Conservation (phyloP, 2,888 invertebrate genomes). For the Aplocera efformata region DNA sequence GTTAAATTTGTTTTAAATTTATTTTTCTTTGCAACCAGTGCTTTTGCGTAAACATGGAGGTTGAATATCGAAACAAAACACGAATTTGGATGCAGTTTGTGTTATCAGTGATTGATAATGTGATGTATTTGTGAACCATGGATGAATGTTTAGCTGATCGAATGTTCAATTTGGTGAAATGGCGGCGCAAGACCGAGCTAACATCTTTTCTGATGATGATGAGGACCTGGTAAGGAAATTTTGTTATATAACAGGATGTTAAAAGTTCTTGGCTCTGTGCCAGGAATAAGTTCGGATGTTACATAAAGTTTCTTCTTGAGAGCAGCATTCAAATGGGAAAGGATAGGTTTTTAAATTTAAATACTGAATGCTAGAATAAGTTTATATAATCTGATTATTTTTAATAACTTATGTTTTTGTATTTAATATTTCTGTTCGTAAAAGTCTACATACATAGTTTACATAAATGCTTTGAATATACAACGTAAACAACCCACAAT, state of each 20-base stretch:
- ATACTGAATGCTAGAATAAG: slow-evolving; percentile 3
- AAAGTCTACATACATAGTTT: no score
- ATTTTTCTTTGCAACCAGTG: slow-evolving; percentile 13
- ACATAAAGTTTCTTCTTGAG: slow-evolving; percentile 46
- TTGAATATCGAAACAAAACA: slow-evolving; percentile 15
- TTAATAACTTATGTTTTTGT: no score
- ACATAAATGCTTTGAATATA: no score
- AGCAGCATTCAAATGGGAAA: slow-evolving; percentile 28
- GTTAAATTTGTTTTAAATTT: slow-evolving; percentile 7
- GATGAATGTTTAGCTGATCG: slow-evolving; percentile 47
- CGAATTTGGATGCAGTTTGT: slow-evolving; percentile 69
- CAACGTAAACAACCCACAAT: no score
- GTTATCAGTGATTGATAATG: slow-evolving; percentile 55
- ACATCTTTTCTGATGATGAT: slow-evolving; percentile 70
- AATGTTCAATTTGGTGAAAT: slow-evolving; percentile 54
- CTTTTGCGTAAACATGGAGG: slow-evolving; percentile 15
- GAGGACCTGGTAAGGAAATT: slow-evolving; percentile 67
- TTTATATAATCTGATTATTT: no score
- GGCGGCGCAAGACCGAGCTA: slow-evolving; percentile 68
- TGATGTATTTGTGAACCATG: slow-evolving; percentile 64
- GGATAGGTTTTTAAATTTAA: slow-evolving; percentile 6
- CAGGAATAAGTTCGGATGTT: slow-evolving; percentile 40
- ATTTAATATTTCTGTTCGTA: no score
- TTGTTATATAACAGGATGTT: slow-evolving; percentile 46
- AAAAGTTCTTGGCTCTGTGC: slow-evolving; percentile 50